Evolutionary conservation across 2,797 vertebrate genomes (phyloP), one percentile per base, ranked within the genome.

Genomic region (Tiaroga cobitis): DNA sequence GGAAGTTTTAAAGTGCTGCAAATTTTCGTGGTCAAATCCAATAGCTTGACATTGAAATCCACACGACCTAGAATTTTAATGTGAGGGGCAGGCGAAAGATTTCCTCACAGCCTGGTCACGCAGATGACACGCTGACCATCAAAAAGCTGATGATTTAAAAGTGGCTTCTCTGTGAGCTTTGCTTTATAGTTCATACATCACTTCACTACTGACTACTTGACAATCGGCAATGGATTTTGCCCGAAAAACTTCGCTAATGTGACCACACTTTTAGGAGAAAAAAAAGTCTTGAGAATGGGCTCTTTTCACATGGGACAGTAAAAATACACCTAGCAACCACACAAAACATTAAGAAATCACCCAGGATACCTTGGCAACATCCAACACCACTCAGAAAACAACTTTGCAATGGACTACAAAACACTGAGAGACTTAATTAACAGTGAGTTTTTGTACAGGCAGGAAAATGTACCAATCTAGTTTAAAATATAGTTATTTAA

Each of bases 341-440:
- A 8, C 49, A 37, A 24, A 34, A 37, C 49, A 56, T 76, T 24
- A 75, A 34, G 32, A 49, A 75, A 34, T 21, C 49, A 56, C 21
- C 19, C 74, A 76, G 74, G 32, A 76, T 56, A 76, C 21, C 74
- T 24, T 76, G 49, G 19, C 49, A 76, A 56, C 19, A 56, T 75
- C 49, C 32, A 56, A 37, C 37, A 34, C 49, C 21, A 37, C 21
- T 56, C 2, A 4, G 74, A 76, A 49, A 49, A 76, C 49, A 76
- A 56, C 32, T 56, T 76, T 16, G 74, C 74, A 56, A 37, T 37
- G 49, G 74, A 56, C 37, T 56, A 76, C 3, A 49, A 56, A 76
- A 76, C 74, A 37, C 74, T 37, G 73, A 5, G 19, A 37, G 5
- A 54, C 32, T 61, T 26, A 18, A 41, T 77, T 61, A 61, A 26